Evolutionary conservation across 1,140 invertebrate species (phyloP), one percentile per base, ranked within the genome.

Genomic region (Thaumatotibia leucotreta): DNA sequence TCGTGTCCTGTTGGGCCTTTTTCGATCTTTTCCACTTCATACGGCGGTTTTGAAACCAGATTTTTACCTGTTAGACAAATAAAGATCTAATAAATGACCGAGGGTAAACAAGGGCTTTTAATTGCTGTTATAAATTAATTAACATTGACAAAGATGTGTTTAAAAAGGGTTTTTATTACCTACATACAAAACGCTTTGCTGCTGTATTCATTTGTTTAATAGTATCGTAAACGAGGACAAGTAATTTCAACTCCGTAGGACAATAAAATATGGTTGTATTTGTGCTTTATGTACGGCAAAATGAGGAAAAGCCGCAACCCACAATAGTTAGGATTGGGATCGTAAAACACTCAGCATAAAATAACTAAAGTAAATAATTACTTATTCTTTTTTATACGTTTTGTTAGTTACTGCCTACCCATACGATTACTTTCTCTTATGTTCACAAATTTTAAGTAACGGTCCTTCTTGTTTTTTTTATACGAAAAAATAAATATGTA

Each of bases 11-110:
- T 84, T 97, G 97, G 0, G 97, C 96, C 83, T 98, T 98, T 93
- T 98, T 98, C 67, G 97, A 98, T 4, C 97, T 92, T 85, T 98
- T 98, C 97, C 97, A 98, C 83, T 98, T 98, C 97, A 98, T 98
- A 74, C 97, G 93, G 14, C 97, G 93, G 88, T 98, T 98, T 93
- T 98, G 97, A 86, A 98, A 98, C 97, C 97, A 98, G 70, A 98
- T 98, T 93, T 98, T 98, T 49, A 98, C 97, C 97, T 97, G 92
- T 20, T 77, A 84, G 79, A 67, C 74, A 82, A 76, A 32, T 17
- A 45, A 45, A 11, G 2, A 45, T 45, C 20, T 2, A 9, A 45
- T 20, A 14, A 20, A 45, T 24, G 0, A 4, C 0, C 11, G 0
- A n/a, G 10, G 33, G 33, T 35, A 0, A 35, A 35, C 4, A 11